Base-by-base conservation (phyloP, 2,113 vertebrate species). In the Climacteris rufus region DNA sequence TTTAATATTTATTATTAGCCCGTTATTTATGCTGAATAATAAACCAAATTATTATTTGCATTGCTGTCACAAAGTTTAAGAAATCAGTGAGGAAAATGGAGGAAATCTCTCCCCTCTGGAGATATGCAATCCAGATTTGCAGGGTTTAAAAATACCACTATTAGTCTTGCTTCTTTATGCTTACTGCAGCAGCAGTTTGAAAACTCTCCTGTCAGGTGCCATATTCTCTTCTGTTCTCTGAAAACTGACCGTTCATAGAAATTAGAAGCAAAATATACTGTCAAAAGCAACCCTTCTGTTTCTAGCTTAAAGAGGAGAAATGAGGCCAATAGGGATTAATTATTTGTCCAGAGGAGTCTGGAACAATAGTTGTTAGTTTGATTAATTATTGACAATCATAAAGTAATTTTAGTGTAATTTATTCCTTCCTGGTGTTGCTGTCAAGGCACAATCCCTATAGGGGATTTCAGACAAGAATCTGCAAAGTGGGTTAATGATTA, bases 351-450 rank as follows among this genome's bases (percentile, higher is more conserved):
- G 65, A 18, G n/a, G 37, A 45, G 28, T 15, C 60, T 54, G 42
- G 35, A 77, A 77, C 10, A 75, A 65, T 33, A 50, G 16, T 14
- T 87, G 28, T 33, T 87, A 44, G 13, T 87, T 93, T 87, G 56
- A 89, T 92, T 94, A 76, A 90, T 94, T 90, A 85, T 86, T 87
- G 90, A 82, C 49, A 87, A 75, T 74, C 81, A 92, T 33, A 59
- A 71, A 59, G 42, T 50, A 27, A 66, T 91, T 94, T 74, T 39
- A 74, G 9, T 49, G 14, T 10, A 39, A 88, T 64, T 85, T 94
- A 92, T 76, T 69, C 8, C 37, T 97, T 83, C 75, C 65, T 82
- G 30, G 4, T 13, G 2, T n/a, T 25, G 70, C 53, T 68, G 53
- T 83, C 75, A 74, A 93, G 40, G 28, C 40, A 77, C 14, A 56